Percentiles rank a stretch among this genome's conserved stretches.
These are phyloP conservation scores for Trichonephila clavipes DNA, from an alignment of 1,140 invertebrate genomes.

Conservation along the genomic window DNA sequence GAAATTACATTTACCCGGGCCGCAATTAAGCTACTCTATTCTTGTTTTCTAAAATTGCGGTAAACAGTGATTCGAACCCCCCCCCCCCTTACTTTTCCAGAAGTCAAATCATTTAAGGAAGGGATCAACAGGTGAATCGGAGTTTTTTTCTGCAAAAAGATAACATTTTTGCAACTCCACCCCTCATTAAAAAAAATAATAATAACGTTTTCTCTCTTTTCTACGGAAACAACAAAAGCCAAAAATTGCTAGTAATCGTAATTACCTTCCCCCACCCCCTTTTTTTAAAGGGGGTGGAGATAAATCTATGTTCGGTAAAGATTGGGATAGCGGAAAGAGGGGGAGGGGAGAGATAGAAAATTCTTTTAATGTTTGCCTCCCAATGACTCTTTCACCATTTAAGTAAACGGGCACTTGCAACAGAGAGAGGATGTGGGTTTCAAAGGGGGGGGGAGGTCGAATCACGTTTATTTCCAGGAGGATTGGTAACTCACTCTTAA, in stretches of 20 bases:
- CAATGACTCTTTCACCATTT: neutral
- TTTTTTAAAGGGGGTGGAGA: neutral
- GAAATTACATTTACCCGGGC: neutral
- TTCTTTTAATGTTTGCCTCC: neutral
- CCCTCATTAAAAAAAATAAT: conserved; percentile 1
- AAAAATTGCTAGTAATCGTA: conserved; percentile 11
- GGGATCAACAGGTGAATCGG: conserved; percentile 31
- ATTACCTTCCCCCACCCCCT: neutral
- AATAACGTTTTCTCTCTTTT: neutral
- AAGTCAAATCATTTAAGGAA: conserved; percentile 28
- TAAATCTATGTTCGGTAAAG: conserved; percentile 38
- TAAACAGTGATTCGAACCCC: conserved; percentile 2
- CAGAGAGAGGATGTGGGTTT: neutral
- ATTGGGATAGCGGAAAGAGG: neutral
- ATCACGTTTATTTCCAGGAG: conserved; percentile 42
- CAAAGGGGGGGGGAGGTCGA: neutral
- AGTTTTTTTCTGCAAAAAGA: conserved; percentile 18
- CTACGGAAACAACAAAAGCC: neutral
- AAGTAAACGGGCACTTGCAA: neutral
- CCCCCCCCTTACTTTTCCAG: neutral
- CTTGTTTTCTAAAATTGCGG: neutral
- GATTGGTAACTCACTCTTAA: conserved; percentile 43
- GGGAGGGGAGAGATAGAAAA: neutral
- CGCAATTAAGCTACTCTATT: neutral
- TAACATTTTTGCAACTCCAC: conserved; percentile 36